Base-by-base conservation (phyloP, 2,797 vertebrate species). In the Bryconaethiops microstoma region DNA sequence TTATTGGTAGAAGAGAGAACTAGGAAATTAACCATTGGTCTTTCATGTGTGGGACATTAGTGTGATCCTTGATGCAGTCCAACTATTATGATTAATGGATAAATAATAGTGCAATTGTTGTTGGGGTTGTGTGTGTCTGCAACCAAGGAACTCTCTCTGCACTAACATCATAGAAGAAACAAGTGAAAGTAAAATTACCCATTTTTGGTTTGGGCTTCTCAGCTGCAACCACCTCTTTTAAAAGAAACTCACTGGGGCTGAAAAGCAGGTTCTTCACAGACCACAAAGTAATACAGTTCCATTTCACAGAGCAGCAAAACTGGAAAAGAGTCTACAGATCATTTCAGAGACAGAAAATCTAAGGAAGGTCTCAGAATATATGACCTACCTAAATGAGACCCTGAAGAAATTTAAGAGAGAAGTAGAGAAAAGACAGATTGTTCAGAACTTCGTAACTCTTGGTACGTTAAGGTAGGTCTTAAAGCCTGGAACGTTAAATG, bases 361-460 rank as follows among this genome's bases (percentile, higher is more conserved):
- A 55, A 23, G 67, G 17, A 54, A 67, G 75, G 54, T 12, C 16
- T 60, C 21, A 45, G 54, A 78, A 78, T 12, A 40, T 6, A 42
- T 25, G 45, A 54, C n/a, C 14, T 23, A 59, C 39, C 25, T 73
- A 63, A 63, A 79, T 25, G 40, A 73, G 69, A 74, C 45, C 16
- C 48, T 55, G 35, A 10, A 73, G 39, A 23, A 73, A 17, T 8
- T 4, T 19, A 8, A 17, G 25, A 42, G 69, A 52, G 29, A 72
- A 54, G 19, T 5, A 19, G 29, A 55, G n/a, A 6, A 57, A 50
- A 54, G 8, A 42, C 67, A 78, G 77, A 50, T 14, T 23, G 21
- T n/a, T 52, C 25, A 48, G 42, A 50, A 42, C 23, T 69, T 21
- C 35, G 13, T 21, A 65, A 73, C 78, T 45, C 48, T 14, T 21